A percentile compares a stretch with the other conserved stretches of the same genome.
These are phyloP conservation scores for Microctonus hyperodae DNA, from an alignment of 2,888 invertebrate species.

Conservation along the genomic window DNA sequence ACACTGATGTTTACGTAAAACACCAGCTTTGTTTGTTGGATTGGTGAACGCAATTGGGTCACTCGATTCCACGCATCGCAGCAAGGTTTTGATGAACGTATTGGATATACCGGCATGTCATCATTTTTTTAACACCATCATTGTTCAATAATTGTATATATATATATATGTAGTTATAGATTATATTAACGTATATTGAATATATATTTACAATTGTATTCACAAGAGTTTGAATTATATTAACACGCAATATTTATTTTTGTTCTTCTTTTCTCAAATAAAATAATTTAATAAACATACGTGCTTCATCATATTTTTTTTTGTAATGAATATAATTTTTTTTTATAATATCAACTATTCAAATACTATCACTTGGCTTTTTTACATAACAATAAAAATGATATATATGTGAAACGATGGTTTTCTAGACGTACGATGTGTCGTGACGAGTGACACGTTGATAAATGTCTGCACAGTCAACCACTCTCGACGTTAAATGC, in stretches of 20 bases:
- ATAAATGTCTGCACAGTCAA: conserved; percentile 25
- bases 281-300: neutral
- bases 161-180: neutral
- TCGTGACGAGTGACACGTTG: conserved; percentile 11
- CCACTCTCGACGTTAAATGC: conserved; percentile 25
- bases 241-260: neutral
- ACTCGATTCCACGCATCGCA: conserved; percentile 29
- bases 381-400: conserved; percentile 25
- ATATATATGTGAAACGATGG: conserved; percentile 1
- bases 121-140: neutral
- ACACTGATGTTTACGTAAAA: conserved; percentile 34
- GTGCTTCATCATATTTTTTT: neutral
- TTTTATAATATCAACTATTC: conserved; percentile 7
- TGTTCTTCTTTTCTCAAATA: neutral
- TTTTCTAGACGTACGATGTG: conserved; percentile 13
- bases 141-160: neutral
- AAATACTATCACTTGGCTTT: conserved; percentile 18
- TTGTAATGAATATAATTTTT: neutral
- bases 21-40: conserved; percentile 38
- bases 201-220: no score
- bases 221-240: neutral
- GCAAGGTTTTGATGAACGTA: conserved; percentile 28
- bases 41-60: conserved; percentile 35
- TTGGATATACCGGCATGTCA: conserved; percentile 17
- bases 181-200: neutral